Conservation (phyloP, 2,797 vertebrate genomes). For the Chromobotia macracanthus region DNA sequence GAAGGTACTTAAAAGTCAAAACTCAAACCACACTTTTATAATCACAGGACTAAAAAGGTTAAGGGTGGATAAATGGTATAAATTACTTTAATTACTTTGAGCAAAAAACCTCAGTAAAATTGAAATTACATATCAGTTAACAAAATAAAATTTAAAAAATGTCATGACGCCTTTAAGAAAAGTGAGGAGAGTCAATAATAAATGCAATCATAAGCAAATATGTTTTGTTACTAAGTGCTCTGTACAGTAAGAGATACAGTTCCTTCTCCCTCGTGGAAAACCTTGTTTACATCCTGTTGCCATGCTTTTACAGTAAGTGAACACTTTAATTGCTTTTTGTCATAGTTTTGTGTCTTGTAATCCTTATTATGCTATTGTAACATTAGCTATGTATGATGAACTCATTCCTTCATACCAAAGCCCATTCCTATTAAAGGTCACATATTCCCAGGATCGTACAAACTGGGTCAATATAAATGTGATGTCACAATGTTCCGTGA, state of each 20-base stretch:
- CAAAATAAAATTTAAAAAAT: too few relatives aligned
- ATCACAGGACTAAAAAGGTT: too few relatives aligned
- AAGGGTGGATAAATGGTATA: too few relatives aligned
- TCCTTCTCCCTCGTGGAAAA: slow-evolving; percentile 32
- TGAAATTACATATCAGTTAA: too few relatives aligned
- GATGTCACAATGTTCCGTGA: slow-evolving; percentile 67
- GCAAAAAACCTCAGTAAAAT: too few relatives aligned
- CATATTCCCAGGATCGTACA: slow-evolving; percentile 77
- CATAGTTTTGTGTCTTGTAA: slow-evolving; percentile 36
- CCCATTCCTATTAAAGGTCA: slow-evolving; percentile 74
- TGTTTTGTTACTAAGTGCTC: slow-evolving; percentile 26
- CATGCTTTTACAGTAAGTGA: slow-evolving; percentile 47
- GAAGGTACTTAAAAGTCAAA: too few relatives aligned
- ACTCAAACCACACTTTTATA: too few relatives aligned
- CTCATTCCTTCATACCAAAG: slow-evolving; percentile 63
- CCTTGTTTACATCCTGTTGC: slow-evolving; percentile 37
- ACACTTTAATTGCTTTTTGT: slow-evolving; percentile 48
- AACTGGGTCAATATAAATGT: slow-evolving; percentile 78
- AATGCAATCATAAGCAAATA: slow-evolving; percentile 32
- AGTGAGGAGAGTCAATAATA: slow-evolving; percentile 13
- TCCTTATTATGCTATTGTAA: slow-evolving; percentile 46
- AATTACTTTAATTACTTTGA: too few relatives aligned
- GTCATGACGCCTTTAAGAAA: too few relatives aligned
- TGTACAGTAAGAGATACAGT: slow-evolving; percentile 33
- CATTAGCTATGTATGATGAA: slow-evolving; percentile 62